These are phyloP conservation scores for Pachyseris speciosa DNA, from an alignment of 64 coral and sea anemone genomes.

Conservation along the genomic window DNA sequence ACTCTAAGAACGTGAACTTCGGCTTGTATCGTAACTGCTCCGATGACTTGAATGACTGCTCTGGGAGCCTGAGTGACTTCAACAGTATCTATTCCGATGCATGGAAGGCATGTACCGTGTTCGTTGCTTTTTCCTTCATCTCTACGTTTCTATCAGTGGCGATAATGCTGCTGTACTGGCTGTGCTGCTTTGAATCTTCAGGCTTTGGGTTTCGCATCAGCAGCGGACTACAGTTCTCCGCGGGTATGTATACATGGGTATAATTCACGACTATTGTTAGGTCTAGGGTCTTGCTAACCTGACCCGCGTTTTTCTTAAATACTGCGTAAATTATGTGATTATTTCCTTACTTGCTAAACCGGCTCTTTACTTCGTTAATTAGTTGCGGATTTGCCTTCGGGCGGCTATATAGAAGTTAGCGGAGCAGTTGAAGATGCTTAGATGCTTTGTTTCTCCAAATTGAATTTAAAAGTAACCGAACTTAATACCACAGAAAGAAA, in stretches of 20 bases:
- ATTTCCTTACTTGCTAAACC: too few species aligned
- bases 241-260: constrained; percentile 78
- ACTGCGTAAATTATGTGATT: too few species aligned
- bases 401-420: too few species aligned
- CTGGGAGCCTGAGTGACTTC: constrained; percentile 74
- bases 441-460: too few species aligned
- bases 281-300: too few species aligned
- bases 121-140: constrained; percentile 78
- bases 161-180: constrained; percentile 80
- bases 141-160: constrained; percentile 83
- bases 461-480: too few species aligned
- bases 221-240: constrained; percentile 79
- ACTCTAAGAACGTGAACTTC: constrained; percentile 58
- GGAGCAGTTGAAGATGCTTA: too few species aligned
- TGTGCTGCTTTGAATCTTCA: constrained; percentile 71
- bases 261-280: too few species aligned
- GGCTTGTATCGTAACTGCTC: constrained; percentile 90
- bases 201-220: constrained; percentile 83
- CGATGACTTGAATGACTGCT: constrained; percentile 65
- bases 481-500: too few species aligned
- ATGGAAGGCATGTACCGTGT: constrained; percentile 82
- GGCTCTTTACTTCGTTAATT: too few species aligned
- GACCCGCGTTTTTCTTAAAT: too few species aligned
- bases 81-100: constrained; percentile 75
- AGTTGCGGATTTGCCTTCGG: too few species aligned